phyloP scores from a whole-genome alignment of 2,797 vertebrate species.

The Sternotherus odoratus region DNA sequence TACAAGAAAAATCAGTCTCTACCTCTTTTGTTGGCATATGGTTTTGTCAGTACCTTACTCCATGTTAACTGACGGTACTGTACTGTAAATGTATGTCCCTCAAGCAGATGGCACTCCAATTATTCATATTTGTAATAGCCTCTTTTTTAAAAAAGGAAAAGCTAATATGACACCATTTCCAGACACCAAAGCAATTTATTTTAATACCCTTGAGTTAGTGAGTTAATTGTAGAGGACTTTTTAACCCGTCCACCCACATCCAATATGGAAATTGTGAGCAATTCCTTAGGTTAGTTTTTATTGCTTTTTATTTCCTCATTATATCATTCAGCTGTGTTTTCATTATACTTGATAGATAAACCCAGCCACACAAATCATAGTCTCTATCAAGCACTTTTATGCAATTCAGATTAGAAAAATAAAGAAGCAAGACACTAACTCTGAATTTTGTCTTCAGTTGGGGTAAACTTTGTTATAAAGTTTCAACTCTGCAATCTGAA shows the following conservation, averaged over 20 bases:
- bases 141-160: background rate
- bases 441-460: background rate
- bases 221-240: background rate
- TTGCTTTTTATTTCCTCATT: background rate
- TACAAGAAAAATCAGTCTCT: conserved; percentile 7
- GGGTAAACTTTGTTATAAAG: background rate
- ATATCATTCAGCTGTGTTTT: conserved; percentile 10
- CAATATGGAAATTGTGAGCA: background rate
- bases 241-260: background rate
- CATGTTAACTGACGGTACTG: background rate
- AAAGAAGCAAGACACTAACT: background rate
- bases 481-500: background rate
- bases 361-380: conserved; percentile 2
- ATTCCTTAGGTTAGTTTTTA: conserved; percentile 18
- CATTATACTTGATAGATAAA: conserved; percentile 15
- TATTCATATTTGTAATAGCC: conserved; percentile 26
- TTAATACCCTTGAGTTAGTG: background rate
- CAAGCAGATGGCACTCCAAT: conserved; percentile 56
- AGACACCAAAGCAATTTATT: background rate
- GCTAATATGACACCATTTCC: background rate
- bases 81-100: conserved; percentile 16
- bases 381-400: background rate
- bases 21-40: background rate
- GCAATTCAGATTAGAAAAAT: background rate
- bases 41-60: conserved; percentile 21